Evolutionary conservation across 2,888 invertebrate genomes (phyloP), one percentile per base, ranked within the genome.

Genomic region (Eudemis profundana): DNA sequence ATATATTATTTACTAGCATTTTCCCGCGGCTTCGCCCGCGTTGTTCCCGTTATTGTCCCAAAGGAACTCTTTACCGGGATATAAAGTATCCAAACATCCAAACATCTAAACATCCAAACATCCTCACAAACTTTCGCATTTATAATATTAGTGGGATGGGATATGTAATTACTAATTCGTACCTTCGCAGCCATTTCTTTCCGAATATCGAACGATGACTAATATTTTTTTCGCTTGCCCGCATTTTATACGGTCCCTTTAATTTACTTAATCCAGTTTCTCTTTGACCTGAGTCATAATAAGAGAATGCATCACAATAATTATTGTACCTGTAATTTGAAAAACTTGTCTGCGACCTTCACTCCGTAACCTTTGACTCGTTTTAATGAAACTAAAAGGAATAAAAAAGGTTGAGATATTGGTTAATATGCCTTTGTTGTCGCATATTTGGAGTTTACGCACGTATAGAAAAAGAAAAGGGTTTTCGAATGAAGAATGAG

Each of bases 281-380:
- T 7, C 60, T 33, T 65, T 60, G 65, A 65, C 64, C 59, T 27
- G 42, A 19, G 23, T 29, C 38, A 23, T 36, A 64, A 59, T 53
- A 60, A 65, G 51, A 29, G 19, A 65, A 60, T 65, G 46, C 27
- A 60, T 53, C 65, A 65, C 65, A 60, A 47, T 40, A 46, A 47
- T 65, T 53, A 60, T 46, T 60, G 53, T 53, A n/a, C 14, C 38
- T 36, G 60, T 40, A 47, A 59, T 60, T 60, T 60, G 51, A 59
- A 46, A 50, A 47, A 65, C 46, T 33, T 33, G 61, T 33, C 10
- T 36, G 4, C 15, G 60, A 29, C 65, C 65, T 65, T 60, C 46
- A 47, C 59, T 65, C 38, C 19, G 14, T 65, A 53, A 65, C 65
- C 65, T 65, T 65, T 60, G 65, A 60, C 60, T 53, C 40, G n/a